Evolutionary conservation across 53 echinoderm and acorn worm species (phyloP), one percentile per base, ranked within the genome.

Genomic region (Arbacia lixula): DNA sequence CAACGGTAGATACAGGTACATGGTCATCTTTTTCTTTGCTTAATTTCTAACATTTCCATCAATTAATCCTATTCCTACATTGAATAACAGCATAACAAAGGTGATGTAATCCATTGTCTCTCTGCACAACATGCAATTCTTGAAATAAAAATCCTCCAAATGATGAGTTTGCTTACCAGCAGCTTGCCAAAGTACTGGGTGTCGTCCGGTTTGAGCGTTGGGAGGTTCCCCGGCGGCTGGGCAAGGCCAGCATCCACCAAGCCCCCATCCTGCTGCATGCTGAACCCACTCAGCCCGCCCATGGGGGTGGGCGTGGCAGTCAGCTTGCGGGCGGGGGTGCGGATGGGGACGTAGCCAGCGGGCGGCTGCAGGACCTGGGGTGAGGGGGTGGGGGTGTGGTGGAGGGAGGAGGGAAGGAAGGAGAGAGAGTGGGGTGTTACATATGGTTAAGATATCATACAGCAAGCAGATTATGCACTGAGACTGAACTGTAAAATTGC

Each of bases 171-270:
- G 80, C 93, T 89, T 68, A 99, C 99, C 94, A 99, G 54, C 8
- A 99, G 92, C 37, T 99, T 99, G 53, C 94, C 99, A 85, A 99
- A 99, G 87, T 99, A 99, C 87, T 99, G 99, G 10, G 99, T 92
- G 84, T 99, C 99, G 54, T 99, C 99, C 29, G 99, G 99, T 72
- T 99, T 99, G 24, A 99, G 92, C 84, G 92, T 88, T 0, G 99
- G 99, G 26, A 99, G 88, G 43, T 99, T 94, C 19, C 99, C 94
- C 26, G 99, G 92, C 19, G 99, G 94, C 53, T 99, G 99, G 22
- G 94, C 99, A 17, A 99, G 69, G 32, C 99, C 99, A 24, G 92
- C 92, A 39, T 95, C 92, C 22, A 88, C 86, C 1, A 65, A 55
- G 0, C 87, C 68, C 12, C 92, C 99, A 35, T 99, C 99, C 42